Evolutionary conservation across 2,888 invertebrate genomes (phyloP), one percentile per base, ranked within the genome.

Genomic region (Spisula solida): DNA sequence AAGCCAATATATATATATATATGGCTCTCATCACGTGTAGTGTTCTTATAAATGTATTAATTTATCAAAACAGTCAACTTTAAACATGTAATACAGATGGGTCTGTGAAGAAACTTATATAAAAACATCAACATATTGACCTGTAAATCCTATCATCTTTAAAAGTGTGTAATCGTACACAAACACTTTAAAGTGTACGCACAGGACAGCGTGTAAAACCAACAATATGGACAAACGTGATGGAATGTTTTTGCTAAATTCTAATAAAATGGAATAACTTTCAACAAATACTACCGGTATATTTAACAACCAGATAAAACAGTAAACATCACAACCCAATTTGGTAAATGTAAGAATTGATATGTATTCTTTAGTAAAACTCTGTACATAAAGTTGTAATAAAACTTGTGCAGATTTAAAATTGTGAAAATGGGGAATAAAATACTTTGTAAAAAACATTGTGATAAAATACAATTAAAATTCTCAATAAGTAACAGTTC

Each of bases 181-280:
- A 12, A 51, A 51, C 51, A 51, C 51, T 51, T 51, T 10, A 16
- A 16, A 16, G 51, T 51, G 51, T 51, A 51, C 14, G 20, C 60
- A 25, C 25, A 66, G 60, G 60, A 8, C 60, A 66, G 60, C 0
- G 41, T 41, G 41, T 41, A 60, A 66, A 20, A 66, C 25, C 51
- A 66, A 66, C n/a, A 66, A 66, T 25, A 66, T 66, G n/a, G 25
- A 6, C 20, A 66, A 66, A 25, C 25, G n/a, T 66, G 60, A 66
- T 25, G 60, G 60, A 66, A 66, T 66, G 60, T 66, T 66, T 41
- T 25, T 12, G 10, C 60, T 66, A 66, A 66, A 66, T n/a, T 66
- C 60, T 66, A 10, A 66, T 66, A 66, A 66, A 66, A 25, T 25
- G 60, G 60, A 66, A 66, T 25, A 25, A 66, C 10, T 25, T 66